phyloP scores from a whole-genome alignment of 2,888 invertebrate genomes.

The Drosophila nr. perissopoda region DNA sequence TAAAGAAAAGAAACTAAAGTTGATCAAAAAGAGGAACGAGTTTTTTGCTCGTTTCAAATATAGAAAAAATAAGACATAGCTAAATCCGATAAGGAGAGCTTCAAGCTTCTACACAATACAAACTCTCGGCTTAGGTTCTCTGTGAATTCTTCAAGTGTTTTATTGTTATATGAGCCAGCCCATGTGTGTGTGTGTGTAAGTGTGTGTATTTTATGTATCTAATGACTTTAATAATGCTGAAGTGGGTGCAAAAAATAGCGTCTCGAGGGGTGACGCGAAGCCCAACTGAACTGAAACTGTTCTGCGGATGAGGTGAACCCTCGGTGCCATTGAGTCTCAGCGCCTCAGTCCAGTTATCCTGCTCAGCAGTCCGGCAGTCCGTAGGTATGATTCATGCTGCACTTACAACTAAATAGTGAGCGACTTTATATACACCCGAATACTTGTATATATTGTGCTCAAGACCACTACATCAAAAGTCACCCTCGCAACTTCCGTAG shows the following conservation, averaged over 20 bases:
- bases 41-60: neutral
- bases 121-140: neutral
- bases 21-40: neutral
- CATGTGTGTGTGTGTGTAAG: conserved; percentile 8
- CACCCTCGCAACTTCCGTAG: conserved; percentile 34
- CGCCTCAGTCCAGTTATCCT: conserved; percentile 15
- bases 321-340: conserved; percentile 30
- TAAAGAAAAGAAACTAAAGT: no score
- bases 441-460: neutral
- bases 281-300: conserved; percentile 2
- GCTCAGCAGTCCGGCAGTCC: conserved; percentile 27
- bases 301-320: conserved; percentile 35
- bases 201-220: conserved; percentile 37
- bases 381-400: conserved; percentile 68
- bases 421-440: conserved; percentile 27
- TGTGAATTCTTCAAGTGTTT: conserved; percentile 30
- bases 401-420: conserved; percentile 73
- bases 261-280: conserved; percentile 40
- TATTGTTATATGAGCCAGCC: conserved; percentile 4
- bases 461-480: conserved; percentile 33
- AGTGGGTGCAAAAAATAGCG: conserved; percentile 65
- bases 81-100: neutral
- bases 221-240: conserved; percentile 69
- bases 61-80: neutral
- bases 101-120: neutral